Percentiles rank a stretch among this genome's conserved stretches.
phyloP scores from a whole-genome alignment of 2,113 vertebrate genomes.

The Zosterops lateralis region DNA sequence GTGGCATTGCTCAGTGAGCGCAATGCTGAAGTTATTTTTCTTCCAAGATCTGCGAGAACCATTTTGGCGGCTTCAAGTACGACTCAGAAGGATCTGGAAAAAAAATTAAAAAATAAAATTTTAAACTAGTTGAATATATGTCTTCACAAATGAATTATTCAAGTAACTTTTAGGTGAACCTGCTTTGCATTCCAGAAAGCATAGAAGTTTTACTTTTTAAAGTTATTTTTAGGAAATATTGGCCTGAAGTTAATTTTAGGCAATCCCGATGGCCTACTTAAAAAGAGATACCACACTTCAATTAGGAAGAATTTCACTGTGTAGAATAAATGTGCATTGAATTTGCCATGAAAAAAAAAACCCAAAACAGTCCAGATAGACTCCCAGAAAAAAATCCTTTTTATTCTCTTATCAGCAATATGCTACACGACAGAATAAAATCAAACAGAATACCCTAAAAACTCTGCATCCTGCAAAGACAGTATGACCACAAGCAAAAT shows the following conservation, averaged over 20 bases:
- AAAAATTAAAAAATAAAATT: not conserved
- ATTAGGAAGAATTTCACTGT: not conserved
- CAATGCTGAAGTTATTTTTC: conserved; percentile 97
- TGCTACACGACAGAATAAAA: not conserved
- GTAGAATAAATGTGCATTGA: not conserved
- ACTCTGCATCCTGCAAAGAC: not conserved
- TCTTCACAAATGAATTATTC: not conserved
- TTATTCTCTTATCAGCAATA: not conserved
- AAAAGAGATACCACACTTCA: not conserved
- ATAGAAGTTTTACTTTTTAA: not conserved
- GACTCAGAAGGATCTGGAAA: conserved; percentile 56
- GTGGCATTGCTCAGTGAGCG: conserved; percentile 98
- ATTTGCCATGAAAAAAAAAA: not conserved
- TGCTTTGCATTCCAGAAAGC: not conserved
- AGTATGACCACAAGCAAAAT: not conserved
- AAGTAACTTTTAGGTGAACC: not conserved
- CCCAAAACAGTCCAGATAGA: not conserved
- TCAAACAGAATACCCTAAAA: not conserved
- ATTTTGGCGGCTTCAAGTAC: conserved; percentile 78
- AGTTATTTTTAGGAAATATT: conserved; percentile 27
- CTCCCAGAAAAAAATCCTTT: not conserved
- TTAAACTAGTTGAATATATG: not conserved
- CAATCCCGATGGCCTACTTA: conserved; percentile 15
- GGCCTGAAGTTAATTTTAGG: conserved; percentile 19
- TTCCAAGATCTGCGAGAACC: conserved; percentile 96